Evolutionary conservation across 2,113 vertebrate genomes (phyloP), one percentile per base, ranked within the genome.

Genomic region (Tetrao urogallus): DNA sequence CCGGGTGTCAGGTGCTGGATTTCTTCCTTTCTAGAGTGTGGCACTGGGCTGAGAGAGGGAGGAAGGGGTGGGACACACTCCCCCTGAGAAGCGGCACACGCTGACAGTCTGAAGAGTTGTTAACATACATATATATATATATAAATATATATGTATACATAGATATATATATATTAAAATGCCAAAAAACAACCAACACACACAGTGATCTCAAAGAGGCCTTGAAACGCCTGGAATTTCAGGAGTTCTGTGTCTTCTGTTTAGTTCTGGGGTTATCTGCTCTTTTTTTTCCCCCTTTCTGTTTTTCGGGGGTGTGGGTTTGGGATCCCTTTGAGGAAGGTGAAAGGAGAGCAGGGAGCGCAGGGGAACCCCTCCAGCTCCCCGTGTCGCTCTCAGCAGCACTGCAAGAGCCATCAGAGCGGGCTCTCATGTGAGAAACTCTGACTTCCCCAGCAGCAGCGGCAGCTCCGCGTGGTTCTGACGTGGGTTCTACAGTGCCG

Each of bases 221-320:
- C 95, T 97, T 96, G 88, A 93, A 93, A 97, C 93, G 65, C 91
- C 92, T 97, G 88, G 86, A 80, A 89, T 88, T 95, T 95, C 89
- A 85, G 93, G 91, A 82, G 85, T 96, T 94, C 89, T 95, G 71
- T 87, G 93, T 92, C 74, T 93, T 89, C 74, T 73, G 83, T 94
- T 92, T 79, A 57, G 40, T 94, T 93, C 72, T 82, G 90, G 93
- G 88, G 91, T 91, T 65, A 67, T 28, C 30, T 79, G 50, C 27
- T 36, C 92, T 10, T 65, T 58, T 9, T 36, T 19, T 78, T 92
- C 56, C 28, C 45, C 80, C 27, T 21, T 75, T 80, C 42, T 85
- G 24, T 61, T 83, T 86, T 73, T 52, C 13, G 47, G 82, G 82
- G 57, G 34, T 60, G 80, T 0, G 10, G 89, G 84, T 73, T 42